Percentiles rank a stretch among this genome's conserved stretches.
These are phyloP conservation scores for Venustaconcha ellipsiformis DNA, from an alignment of 1,140 invertebrate species.

Conservation along the genomic window DNA sequence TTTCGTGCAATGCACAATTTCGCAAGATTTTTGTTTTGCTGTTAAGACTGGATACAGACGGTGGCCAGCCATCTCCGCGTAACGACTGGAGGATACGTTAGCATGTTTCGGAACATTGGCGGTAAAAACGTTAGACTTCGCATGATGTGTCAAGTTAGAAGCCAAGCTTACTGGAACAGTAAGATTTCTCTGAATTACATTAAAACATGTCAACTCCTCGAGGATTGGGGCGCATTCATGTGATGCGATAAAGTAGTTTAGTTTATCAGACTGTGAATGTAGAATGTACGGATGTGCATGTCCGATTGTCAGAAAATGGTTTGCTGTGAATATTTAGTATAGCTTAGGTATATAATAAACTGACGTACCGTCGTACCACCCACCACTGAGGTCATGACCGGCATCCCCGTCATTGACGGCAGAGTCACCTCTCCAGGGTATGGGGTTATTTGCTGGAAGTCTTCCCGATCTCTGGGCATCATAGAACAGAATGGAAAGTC, in stretches of 20 bases:
- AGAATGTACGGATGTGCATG: not conserved
- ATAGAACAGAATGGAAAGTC: constrained; percentile 74
- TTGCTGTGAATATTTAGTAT: not conserved
- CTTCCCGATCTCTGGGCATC: constrained; percentile 76
- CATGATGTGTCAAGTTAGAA: not conserved
- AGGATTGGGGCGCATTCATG: too few relatives aligned
- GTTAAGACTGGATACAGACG: too few relatives aligned
- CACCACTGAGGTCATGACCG: constrained; percentile 74
- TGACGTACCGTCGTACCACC: constrained; percentile 74
- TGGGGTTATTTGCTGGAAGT: constrained; percentile 72
- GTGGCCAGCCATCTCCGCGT: not conserved
- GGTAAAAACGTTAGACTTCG: not conserved
- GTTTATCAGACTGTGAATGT: not conserved
- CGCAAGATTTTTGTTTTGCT: too few relatives aligned
- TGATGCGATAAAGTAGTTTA: not conserved
- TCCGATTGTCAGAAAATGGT: not conserved
- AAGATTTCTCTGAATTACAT: too few relatives aligned
- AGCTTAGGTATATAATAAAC: not conserved
- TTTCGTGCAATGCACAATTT: too few relatives aligned
- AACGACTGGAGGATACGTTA: not conserved
- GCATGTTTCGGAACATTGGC: not conserved
- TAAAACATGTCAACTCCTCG: too few relatives aligned
- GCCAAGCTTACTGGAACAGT: too few relatives aligned
- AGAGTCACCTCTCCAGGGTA: constrained; percentile 75
- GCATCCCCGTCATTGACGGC: constrained; percentile 72